phyloP scores from a whole-genome alignment of 2,113 vertebrate species.

The Lepus europaeus region DNA sequence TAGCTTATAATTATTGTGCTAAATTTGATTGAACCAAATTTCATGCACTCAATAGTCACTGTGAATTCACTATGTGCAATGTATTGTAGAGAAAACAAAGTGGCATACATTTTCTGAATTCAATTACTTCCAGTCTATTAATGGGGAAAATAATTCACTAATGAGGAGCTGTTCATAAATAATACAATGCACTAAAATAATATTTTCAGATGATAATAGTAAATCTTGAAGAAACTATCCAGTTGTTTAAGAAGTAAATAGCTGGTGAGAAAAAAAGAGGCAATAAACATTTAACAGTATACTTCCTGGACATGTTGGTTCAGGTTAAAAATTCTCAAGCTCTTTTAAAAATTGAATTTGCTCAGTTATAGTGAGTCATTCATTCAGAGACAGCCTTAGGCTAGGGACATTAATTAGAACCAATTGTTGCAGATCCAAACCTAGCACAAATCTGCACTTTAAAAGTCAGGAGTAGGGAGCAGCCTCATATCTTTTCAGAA shows the following conservation, averaged over 20 bases:
- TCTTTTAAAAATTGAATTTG: conserved; percentile 77
- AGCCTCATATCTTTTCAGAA: conserved; percentile 19
- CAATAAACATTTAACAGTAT: conserved; percentile 17
- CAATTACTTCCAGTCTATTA: conserved; percentile 53
- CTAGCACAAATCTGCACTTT: conserved; percentile 67
- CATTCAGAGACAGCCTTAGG: conserved; percentile 70
- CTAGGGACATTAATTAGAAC: conserved; percentile 76
- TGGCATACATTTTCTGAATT: not conserved
- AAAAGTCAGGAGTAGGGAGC: not conserved
- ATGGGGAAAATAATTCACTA: not conserved
- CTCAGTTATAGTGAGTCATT: conserved; percentile 73
- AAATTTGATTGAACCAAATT: conserved; percentile 5
- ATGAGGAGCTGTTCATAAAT: conserved; percentile 41
- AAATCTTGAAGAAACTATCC: not conserved
- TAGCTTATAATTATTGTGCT: conserved; percentile 33
- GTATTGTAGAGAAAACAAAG: conserved; percentile 35
- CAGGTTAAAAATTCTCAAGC: conserved; percentile 71
- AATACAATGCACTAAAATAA: not conserved
- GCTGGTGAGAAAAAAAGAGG: conserved; percentile 12
- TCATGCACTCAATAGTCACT: conserved; percentile 19
- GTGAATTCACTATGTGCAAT: conserved; percentile 5
- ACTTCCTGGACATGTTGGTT: conserved; percentile 68
- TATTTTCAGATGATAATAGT: conserved; percentile 61
- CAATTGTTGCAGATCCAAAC: conserved; percentile 66
- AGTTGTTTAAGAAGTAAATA: conserved; percentile 31